Percentiles rank a stretch among this genome's conserved stretches.
phyloP scores from a whole-genome alignment of 2,888 invertebrate species.

The Pammene fasciana region DNA sequence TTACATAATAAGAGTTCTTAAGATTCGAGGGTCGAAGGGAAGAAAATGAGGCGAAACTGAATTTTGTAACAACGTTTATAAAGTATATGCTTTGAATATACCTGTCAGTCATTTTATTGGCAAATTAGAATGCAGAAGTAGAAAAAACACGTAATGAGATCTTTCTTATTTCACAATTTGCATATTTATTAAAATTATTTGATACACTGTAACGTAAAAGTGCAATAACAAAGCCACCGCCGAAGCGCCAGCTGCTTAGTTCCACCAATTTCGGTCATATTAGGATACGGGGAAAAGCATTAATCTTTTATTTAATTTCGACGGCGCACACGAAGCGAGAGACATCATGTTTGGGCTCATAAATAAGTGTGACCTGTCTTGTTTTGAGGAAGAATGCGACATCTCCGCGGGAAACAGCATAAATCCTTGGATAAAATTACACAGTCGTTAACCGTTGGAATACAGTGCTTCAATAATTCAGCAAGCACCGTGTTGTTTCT shows the following conservation, averaged over 20 bases:
- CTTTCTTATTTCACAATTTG: too few relatives aligned
- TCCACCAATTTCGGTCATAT: slow-evolving; percentile 37
- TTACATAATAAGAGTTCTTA: too few relatives aligned
- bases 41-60: too few relatives aligned
- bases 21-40: too few relatives aligned
- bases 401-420: slow-evolving; percentile 42
- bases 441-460: slow-evolving; percentile 57
- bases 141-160: too few relatives aligned
- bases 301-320: slow-evolving; percentile 42
- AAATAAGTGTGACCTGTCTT: slow-evolving; percentile 41
- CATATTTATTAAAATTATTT: neutral
- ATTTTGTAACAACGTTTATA: too few relatives aligned
- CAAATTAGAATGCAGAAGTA: too few relatives aligned
- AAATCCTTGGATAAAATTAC: slow-evolving; percentile 50
- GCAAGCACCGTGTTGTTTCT: slow-evolving; percentile 57
- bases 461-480: slow-evolving; percentile 64
- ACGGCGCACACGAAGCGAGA: slow-evolving; percentile 24
- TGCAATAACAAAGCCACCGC: slow-evolving; percentile 23
- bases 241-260: slow-evolving; percentile 24
- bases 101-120: too few relatives aligned
- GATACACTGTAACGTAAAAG: neutral
- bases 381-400: slow-evolving; percentile 13
- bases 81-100: too few relatives aligned
- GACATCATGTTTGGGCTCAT: slow-evolving; percentile 41
- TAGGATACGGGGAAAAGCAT: slow-evolving; percentile 36